phyloP scores from a whole-genome alignment of 2,113 vertebrate genomes.

The Rhinolophus ferrumequinum region DNA sequence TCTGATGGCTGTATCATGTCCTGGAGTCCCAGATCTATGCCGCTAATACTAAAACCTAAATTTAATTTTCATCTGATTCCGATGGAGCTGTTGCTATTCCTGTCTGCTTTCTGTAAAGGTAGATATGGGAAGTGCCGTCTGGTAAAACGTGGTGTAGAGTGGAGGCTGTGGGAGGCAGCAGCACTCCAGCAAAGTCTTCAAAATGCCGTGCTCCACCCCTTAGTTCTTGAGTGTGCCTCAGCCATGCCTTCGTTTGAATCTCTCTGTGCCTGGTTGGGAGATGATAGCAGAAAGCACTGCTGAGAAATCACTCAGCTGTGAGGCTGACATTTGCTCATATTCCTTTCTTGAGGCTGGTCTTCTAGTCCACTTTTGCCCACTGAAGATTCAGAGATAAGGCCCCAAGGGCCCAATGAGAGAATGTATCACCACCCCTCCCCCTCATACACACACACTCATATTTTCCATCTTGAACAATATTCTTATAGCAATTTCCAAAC shows the following conservation, averaged over 20 bases:
- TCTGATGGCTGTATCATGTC: background rate
- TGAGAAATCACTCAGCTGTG: background rate
- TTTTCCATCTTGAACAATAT: background rate
- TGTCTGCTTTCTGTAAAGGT: slow-evolving; percentile 48
- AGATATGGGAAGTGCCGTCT: background rate
- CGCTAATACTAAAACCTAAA: slow-evolving; percentile 24
- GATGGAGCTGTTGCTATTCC: slow-evolving; percentile 16
- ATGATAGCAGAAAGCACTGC: slow-evolving; percentile 1
- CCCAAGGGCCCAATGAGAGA: background rate
- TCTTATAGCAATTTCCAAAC: background rate
- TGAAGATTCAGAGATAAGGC: background rate
- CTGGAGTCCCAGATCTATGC: background rate
- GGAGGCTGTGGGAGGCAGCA: background rate
- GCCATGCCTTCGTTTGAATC: background rate
- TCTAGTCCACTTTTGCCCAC: background rate
- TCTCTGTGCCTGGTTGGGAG: background rate
- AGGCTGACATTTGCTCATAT: background rate
- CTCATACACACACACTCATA: background rate
- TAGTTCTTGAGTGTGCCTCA: slow-evolving; percentile 14
- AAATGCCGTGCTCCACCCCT: background rate
- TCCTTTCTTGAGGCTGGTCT: background rate
- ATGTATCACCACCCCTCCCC: background rate
- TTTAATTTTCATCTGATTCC: slow-evolving; percentile 60
- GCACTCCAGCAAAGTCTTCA: background rate
- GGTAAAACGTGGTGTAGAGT: background rate